These are phyloP conservation scores for Perdix hodgsoniae DNA, from an alignment of 2,797 vertebrate genomes.

Conservation along the genomic window DNA sequence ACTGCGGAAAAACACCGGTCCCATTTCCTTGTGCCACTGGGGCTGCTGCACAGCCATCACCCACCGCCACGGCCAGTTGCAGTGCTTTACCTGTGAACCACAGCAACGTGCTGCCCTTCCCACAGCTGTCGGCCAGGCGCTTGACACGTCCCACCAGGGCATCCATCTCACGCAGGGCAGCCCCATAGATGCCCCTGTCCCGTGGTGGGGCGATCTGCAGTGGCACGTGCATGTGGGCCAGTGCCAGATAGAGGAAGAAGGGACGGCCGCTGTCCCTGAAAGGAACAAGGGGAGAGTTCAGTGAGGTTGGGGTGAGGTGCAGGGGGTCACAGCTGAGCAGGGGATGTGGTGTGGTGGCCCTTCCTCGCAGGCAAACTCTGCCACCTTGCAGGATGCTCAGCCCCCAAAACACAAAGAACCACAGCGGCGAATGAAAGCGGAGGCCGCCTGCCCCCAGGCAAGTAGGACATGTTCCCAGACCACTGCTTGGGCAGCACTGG, in stretches of 20 bases:
- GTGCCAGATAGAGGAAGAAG: conserved; percentile 91
- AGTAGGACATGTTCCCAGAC: background rate
- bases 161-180: conserved; percentile 91
- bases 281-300: background rate
- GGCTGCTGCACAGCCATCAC: background rate
- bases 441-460: background rate
- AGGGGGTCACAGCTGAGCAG: background rate
- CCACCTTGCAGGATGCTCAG: fast-evolving
- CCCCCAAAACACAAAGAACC: background rate
- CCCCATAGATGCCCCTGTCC: conserved; percentile 74
- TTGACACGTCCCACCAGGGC: conserved; percentile 87
- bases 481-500: background rate
- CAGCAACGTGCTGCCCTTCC: conserved; percentile 86
- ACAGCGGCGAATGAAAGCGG: background rate
- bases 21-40: background rate
- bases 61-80: fast-evolving
- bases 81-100: conserved; percentile 90
- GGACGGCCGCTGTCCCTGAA: conserved; percentile 83
- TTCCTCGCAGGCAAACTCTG: background rate
- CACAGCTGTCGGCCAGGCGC: conserved; percentile 74
- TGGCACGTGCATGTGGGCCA: conserved; percentile 96
- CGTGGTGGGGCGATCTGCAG: conserved; percentile 68
- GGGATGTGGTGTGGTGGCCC: fast-evolving
- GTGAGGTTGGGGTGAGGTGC: fast-evolving
- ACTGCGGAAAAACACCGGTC: background rate